phyloP scores from a whole-genome alignment of 2,888 invertebrate genomes.

The Eupithecia abbreviata region DNA sequence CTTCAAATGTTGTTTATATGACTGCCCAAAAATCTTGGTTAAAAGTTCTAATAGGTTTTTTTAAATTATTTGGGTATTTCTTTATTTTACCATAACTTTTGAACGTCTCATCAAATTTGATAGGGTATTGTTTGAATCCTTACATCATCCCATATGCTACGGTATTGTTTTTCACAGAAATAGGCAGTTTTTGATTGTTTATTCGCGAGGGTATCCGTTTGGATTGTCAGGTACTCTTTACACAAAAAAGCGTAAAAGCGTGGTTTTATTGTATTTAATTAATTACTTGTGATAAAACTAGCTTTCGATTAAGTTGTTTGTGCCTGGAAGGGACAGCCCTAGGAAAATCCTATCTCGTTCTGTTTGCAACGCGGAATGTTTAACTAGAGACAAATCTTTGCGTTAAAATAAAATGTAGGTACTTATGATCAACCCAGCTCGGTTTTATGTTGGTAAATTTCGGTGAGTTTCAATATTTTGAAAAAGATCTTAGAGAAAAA shows the following conservation, averaged over 20 bases:
- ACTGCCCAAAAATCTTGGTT: not conserved
- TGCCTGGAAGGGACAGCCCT: not conserved
- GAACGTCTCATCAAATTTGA: not conserved
- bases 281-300: too few relatives aligned
- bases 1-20: not conserved
- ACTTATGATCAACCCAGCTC: not conserved
- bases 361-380: conserved; percentile 9
- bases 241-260: too few relatives aligned
- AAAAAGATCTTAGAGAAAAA: not conserved
- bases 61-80: not conserved
- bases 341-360: not conserved
- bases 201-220: too few relatives aligned
- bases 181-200: too few relatives aligned
- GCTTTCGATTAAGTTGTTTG: not conserved
- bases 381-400: conserved; percentile 2
- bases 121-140: not conserved
- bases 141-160: too few relatives aligned
- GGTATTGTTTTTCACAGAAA: too few relatives aligned
- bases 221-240: too few relatives aligned
- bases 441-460: not conserved
- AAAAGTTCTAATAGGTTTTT: not conserved
- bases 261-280: too few relatives aligned
- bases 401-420: conserved; percentile 4
- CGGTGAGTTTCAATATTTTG: not conserved
- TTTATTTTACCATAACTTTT: not conserved